Evolutionary conservation across 53 echinoderm and acorn worm species (phyloP), one percentile per base, ranked within the genome.

Genomic region (Echinometra lucunter): DNA sequence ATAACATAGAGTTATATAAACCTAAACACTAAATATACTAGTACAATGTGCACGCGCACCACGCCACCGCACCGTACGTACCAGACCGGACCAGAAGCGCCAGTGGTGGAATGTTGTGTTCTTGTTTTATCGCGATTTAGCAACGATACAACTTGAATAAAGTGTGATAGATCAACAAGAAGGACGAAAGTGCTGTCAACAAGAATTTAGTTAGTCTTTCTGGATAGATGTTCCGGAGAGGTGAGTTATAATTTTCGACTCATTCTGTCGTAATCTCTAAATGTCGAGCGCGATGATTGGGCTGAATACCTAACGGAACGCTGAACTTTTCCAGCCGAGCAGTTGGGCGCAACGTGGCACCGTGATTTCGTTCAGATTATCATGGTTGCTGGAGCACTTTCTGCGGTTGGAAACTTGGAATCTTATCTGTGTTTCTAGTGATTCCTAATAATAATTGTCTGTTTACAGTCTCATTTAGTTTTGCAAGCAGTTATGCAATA

Each of bases 141-240:
- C 23, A 70, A 34, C 30, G 9, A 69, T 30, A 69, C 70, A 32
- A 30, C 63, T 53, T 63, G 18, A 57, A 57, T 63, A 23, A 27
- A 63, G 63, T 63, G 63, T 63, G 25, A 25, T 63, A 27, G 0
- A 63, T 25, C 63, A 21, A 35, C 34, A 72, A 35, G 35, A 72
- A 72, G 35, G 35, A 72, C 72, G 72, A 35, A 32, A 35, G 25
- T 10, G 3, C 42, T 78, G 17, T 40, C 42, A 78, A 1, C 15
- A 42, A 19, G 4, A 78, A 40, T 18, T 78, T 42, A 21, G 40
- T 15, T 7, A 35, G 19, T 78, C 78, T 78, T 38, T 78, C 78
- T 78, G 78, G 78, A 78, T 38, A 42, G 23, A 78, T 78, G 78
- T 42, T 78, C 40, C 78, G 78, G 40, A 78, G 78, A 78, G 78